phyloP scores from a whole-genome alignment of 2,113 vertebrate genomes.

The Odocoileus hemionus region DNA sequence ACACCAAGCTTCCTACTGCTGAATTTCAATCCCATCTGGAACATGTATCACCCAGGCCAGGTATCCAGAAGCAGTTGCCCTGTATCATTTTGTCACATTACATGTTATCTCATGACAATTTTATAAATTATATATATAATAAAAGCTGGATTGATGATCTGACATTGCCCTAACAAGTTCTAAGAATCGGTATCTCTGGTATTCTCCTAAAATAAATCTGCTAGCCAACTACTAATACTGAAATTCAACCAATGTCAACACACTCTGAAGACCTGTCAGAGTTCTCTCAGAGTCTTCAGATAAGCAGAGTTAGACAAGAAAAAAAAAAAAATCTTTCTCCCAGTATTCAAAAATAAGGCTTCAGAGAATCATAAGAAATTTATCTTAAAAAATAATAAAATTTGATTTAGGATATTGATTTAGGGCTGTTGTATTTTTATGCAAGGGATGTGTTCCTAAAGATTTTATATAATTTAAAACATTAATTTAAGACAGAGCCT shows the following conservation, averaged over 20 bases:
- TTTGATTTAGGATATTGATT: not conserved
- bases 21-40: not conserved
- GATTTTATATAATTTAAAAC: not conserved
- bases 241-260: not conserved
- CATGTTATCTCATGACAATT: not conserved
- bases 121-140: constrained; percentile 4
- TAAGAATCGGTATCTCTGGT: not conserved
- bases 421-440: not conserved
- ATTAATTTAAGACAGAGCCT: not conserved
- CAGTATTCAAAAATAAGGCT: not conserved
- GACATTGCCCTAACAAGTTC: not conserved
- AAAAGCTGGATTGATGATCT: not conserved
- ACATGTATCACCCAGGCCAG: not conserved
- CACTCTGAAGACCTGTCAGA: not conserved
- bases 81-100: not conserved
- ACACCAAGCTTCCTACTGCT: not conserved
- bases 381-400: not conserved
- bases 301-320: not conserved
- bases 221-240: not conserved
- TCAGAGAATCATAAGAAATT: not conserved
- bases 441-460: not conserved
- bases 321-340: not conserved
- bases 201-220: not conserved
- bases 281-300: not conserved
- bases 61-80: not conserved